A percentile compares a stretch with the other conserved stretches of the same genome.
phyloP scores from a whole-genome alignment of 2,797 vertebrate genomes.

The Pyrocephalus nanus region DNA sequence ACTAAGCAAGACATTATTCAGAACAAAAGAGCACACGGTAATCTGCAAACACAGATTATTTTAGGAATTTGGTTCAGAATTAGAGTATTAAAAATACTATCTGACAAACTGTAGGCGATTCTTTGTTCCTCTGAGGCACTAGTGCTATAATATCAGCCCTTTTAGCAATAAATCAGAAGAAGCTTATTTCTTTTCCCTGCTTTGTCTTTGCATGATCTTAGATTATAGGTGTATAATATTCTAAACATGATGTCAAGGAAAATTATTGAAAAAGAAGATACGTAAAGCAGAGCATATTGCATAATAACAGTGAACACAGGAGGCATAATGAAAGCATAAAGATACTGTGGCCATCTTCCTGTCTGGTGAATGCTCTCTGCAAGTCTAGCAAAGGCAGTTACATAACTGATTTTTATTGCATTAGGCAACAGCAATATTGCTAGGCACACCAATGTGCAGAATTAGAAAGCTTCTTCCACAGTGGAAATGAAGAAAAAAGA shows the following conservation, averaged over 20 bases:
- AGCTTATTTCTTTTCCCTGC: neutral
- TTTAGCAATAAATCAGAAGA: constrained; percentile 11
- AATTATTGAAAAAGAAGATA: neutral
- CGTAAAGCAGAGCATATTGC: neutral
- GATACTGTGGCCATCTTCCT: constrained; percentile 5
- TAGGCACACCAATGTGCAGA: constrained; percentile 30
- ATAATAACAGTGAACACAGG: neutral
- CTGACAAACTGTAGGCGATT: constrained; percentile 37
- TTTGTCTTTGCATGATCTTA: neutral
- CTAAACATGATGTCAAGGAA: neutral
- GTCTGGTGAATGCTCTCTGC: constrained; percentile 5
- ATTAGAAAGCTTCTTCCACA: constrained; percentile 28
- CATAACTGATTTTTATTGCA: constrained; percentile 64
- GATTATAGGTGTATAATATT: neutral
- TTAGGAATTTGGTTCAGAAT: constrained; percentile 44
- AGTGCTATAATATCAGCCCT: neutral
- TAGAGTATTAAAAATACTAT: constrained; percentile 55
- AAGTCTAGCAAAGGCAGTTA: constrained; percentile 57
- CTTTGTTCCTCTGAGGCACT: constrained; percentile 41
- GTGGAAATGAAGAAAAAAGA: constrained; percentile 25
- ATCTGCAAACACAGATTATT: constrained; percentile 64
- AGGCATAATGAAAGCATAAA: constrained; percentile 10
- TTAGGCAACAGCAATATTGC: constrained; percentile 65
- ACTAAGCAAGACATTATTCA: constrained; percentile 57
- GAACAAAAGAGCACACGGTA: constrained; percentile 46